Evolutionary conservation across 2,797 vertebrate species (phyloP), one percentile per base, ranked within the genome.

Genomic region (Austrolebias charrua): DNA sequence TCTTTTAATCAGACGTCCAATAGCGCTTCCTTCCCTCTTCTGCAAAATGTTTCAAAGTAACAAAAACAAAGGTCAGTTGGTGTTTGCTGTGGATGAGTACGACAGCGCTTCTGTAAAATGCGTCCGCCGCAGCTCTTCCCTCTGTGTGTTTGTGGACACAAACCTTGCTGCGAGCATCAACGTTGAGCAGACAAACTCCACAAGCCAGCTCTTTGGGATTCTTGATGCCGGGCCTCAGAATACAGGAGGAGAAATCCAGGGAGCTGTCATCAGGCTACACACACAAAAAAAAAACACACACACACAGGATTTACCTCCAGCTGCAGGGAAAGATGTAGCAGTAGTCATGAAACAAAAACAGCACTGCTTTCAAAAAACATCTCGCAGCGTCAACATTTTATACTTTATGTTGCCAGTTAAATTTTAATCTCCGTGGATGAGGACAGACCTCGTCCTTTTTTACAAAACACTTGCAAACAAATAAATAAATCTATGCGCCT

Each of bases 171-270:
- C 95, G 94, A 2, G 96, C 95, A 51, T 98, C 95, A 56, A 99
- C 98, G 0, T 98, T 99, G 29, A 99, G 93, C 52, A 99, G 94
- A 71, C 98, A 99, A 38, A 99, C 95, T 18, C 98, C 98, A 59
- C 98, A 99, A 24, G 98, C 98, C 66, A 99, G 85, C 71, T 98
- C 96, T 75, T 98, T 98, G 53, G 96, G 96, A 0, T 98, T 98
- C 87, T 96, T 98, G 79, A 98, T 98, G 73, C 97, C 95, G 0
- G 95, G 96, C 44, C 96, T 93, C 85, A 99, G 92, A 93, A 99
- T 95, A 69, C 98, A 99, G 15, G 96, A 96, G 28, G 96, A 96
- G 92, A 99, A 99, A 88, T 99, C 97, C 78, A 99, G 86, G 0
- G 97, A 98, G 86, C 93, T 98, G 78, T 99, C 98, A 86, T 98